Percentiles rank a stretch among this genome's conserved stretches.
Evolutionary conservation across 1,140 invertebrate genomes (phyloP).

Genomic region (Phenacoccus solenopsis): DNA sequence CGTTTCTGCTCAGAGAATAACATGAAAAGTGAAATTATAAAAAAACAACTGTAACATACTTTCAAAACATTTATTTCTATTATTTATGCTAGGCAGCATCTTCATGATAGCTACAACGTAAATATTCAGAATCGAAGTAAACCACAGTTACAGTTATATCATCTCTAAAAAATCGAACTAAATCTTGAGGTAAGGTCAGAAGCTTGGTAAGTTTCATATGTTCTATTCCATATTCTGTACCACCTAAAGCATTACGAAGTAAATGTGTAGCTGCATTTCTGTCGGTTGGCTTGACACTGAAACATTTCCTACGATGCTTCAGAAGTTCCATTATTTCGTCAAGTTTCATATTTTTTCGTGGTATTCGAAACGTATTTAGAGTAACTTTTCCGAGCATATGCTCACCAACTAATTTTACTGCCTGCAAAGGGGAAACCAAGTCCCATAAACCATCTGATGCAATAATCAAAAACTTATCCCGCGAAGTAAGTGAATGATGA

Average conservation of each 20-base stretch:
- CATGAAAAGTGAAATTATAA: no score
- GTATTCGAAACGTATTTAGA: slow-evolving; percentile 60
- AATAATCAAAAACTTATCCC: slow-evolving; percentile 88
- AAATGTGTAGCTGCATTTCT: slow-evolving; percentile 88
- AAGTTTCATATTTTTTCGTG: slow-evolving; percentile 56
- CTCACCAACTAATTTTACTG: slow-evolving; percentile 66
- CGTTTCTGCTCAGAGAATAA: no score
- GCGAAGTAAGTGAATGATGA: slow-evolving; percentile 68
- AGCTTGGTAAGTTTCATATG: slow-evolving; percentile 75
- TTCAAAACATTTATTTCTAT: no score
- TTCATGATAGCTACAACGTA: slow-evolving; percentile 44
- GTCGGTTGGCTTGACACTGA: slow-evolving; percentile 59
- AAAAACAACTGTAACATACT: no score
- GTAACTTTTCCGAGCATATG: slow-evolving; percentile 83
- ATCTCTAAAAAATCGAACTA: slow-evolving; percentile 74
- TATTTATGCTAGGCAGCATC: no score
- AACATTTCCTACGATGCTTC: slow-evolving; percentile 52
- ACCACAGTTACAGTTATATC: slow-evolving; percentile 82
- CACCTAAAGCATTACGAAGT: slow-evolving; percentile 80
- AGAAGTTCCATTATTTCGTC: slow-evolving; percentile 65
- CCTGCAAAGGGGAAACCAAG: slow-evolving; percentile 68
- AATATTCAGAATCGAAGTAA: slow-evolving; percentile 76
- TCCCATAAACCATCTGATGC: slow-evolving; percentile 98
- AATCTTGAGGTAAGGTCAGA: slow-evolving; percentile 67
- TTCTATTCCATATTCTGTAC: slow-evolving; percentile 77